A percentile compares a stretch with the other conserved stretches of the same genome.
These are phyloP conservation scores for Aporophyla lueneburgensis DNA, from an alignment of 2,888 invertebrate species.

Conservation along the genomic window DNA sequence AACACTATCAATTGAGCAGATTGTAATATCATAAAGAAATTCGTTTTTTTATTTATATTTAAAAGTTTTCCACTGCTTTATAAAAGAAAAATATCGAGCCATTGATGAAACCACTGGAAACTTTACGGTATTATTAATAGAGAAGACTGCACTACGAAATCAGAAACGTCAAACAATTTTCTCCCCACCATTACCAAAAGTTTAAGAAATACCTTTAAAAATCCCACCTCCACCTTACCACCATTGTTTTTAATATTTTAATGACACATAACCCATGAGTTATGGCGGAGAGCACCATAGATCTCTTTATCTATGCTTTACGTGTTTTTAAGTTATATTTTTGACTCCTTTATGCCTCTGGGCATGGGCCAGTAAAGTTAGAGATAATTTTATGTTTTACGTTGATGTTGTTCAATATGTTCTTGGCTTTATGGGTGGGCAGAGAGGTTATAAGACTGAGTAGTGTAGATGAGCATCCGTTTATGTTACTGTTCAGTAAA, in stretches of 20 bases:
- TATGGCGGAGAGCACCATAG: conserved; percentile 60
- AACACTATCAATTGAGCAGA: no score
- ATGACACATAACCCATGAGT: conserved; percentile 71
- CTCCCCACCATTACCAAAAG: conserved; percentile 37
- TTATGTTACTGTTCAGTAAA: not conserved
- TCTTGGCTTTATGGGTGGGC: conserved; percentile 52
- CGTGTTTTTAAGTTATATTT: conserved; percentile 50
- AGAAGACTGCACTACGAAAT: no score
- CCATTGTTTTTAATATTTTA: conserved; percentile 72
- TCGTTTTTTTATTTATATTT: no score
- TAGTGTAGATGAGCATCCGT: not conserved
- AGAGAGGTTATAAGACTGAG: not conserved
- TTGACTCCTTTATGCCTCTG: conserved; percentile 54
- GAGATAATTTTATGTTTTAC: conserved; percentile 40
- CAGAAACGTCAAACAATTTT: conserved; percentile 15
- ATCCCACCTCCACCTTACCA: conserved; percentile 46
- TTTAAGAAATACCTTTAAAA: conserved; percentile 56
- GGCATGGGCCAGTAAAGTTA: conserved; percentile 37
- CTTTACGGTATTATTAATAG: no score
- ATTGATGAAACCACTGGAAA: no score
- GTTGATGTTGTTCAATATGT: conserved; percentile 18
- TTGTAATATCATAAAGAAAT: not conserved
- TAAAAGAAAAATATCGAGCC: not conserved
- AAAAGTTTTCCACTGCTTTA: no score
- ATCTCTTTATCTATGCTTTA: conserved; percentile 57